phyloP scores from a whole-genome alignment of 2,888 invertebrate species.

The Caenorhabditis sinica region DNA sequence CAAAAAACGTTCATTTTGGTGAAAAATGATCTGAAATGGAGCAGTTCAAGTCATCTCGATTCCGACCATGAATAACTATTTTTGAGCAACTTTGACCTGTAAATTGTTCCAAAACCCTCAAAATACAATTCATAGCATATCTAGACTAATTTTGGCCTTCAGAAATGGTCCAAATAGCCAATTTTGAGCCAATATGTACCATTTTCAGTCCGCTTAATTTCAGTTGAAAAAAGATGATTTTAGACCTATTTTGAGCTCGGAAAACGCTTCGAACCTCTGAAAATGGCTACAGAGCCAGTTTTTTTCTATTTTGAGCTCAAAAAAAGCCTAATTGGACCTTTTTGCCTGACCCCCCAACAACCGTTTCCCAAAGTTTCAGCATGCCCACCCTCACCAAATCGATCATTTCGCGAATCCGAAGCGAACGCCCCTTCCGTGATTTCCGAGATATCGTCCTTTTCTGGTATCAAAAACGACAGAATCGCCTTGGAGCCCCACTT shows the following conservation, averaged over 20 bases:
- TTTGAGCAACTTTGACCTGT: too few relatives aligned
- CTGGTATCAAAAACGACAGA: slow-evolving; percentile 97
- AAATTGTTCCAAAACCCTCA: too few relatives aligned
- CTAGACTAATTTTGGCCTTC: too few relatives aligned
- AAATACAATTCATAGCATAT: too few relatives aligned
- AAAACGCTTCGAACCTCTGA: too few relatives aligned
- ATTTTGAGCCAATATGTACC: neutral
- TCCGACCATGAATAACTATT: too few relatives aligned
- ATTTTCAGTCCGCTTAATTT: neutral
- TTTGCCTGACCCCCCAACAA: too few relatives aligned
- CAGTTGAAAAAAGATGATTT: neutral
- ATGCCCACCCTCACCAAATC: slow-evolving; percentile 72
- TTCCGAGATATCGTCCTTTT: slow-evolving; percentile 94
- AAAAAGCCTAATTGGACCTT: too few relatives aligned
- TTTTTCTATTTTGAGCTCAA: neutral
- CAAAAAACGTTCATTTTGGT: too few relatives aligned
- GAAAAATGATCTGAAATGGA: too few relatives aligned
- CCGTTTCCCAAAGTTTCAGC: slow-evolving; percentile 44
- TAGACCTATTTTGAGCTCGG: neutral
- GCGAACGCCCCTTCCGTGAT: slow-evolving; percentile 58
- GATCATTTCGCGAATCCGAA: slow-evolving; percentile 66
- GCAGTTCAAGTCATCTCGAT: too few relatives aligned
- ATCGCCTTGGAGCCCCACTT: slow-evolving; percentile 95
- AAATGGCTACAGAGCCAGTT: neutral
- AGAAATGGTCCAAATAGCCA: neutral